Conservation (phyloP, 30 jellyfish, hydroid and myxozoan genomes). For the Sanderia malayensis region DNA sequence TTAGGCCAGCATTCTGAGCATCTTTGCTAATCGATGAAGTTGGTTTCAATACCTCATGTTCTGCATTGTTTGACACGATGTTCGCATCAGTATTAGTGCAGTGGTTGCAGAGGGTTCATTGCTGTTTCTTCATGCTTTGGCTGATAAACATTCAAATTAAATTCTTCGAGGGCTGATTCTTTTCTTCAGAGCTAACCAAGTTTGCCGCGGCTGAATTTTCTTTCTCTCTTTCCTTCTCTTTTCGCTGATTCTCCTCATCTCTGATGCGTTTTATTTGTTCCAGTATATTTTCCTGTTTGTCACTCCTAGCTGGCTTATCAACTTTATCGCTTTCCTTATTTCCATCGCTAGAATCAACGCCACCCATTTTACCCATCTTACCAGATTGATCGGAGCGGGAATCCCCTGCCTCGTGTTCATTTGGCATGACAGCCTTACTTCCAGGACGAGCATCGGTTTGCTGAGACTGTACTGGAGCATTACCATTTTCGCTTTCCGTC, state of each 20-base stretch:
- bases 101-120: not conserved
- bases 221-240: conserved; percentile 1
- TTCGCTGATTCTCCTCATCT: not conserved
- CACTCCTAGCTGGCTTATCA: not conserved
- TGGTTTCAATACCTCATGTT: too few species aligned
- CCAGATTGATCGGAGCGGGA: not conserved
- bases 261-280: not conserved
- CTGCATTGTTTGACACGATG: too few species aligned
- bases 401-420: not conserved
- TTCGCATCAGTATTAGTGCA: too few species aligned
- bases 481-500: not conserved
- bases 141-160: conserved; percentile 39
- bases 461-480: not conserved
- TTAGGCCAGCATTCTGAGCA: not conserved
- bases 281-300: not conserved
- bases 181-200: not conserved
- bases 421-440: not conserved
- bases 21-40: not conserved
- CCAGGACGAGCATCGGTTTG: not conserved
- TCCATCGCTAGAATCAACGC: not conserved
- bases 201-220: conserved; percentile 6
- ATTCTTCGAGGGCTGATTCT: conserved; percentile 12
- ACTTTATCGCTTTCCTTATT: not conserved
- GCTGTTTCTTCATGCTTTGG: conserved; percentile 14
- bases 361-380: not conserved